These are phyloP conservation scores for Sphaeramia orbicularis DNA, from an alignment of 2,797 vertebrate genomes.

Conservation along the genomic window DNA sequence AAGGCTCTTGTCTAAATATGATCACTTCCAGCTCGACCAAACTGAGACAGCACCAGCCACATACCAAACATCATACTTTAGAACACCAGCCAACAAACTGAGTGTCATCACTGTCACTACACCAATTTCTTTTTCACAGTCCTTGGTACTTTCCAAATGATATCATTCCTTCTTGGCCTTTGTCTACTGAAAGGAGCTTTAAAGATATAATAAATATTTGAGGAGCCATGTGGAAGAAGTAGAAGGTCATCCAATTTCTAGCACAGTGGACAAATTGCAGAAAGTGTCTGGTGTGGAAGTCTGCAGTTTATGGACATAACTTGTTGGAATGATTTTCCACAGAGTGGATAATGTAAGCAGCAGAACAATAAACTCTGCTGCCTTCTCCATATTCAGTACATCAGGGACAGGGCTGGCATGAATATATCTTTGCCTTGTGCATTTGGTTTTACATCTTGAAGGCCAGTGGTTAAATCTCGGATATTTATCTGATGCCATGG, in stretches of 20 bases:
- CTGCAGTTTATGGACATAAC: not conserved
- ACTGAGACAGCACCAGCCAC: no score
- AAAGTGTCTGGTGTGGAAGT: not conserved
- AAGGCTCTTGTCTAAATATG: no score
- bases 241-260: conserved; percentile 11
- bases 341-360: not conserved
- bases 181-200: no score
- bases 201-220: conserved; percentile 23
- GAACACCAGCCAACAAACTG: no score
- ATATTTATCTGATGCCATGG: no score
- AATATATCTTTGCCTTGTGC: not conserved
- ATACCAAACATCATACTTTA: no score
- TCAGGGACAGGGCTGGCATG: not conserved
- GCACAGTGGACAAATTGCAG: conserved; percentile 14
- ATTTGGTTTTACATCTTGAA: not conserved
- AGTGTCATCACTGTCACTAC: no score
- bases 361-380: not conserved
- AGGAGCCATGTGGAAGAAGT: conserved; percentile 9
- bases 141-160: no score
- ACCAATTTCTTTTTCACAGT: no score
- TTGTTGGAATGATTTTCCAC: not conserved
- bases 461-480: not conserved
- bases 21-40: no score
- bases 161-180: no score
- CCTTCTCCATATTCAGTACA: not conserved